Evolutionary conservation across 2,113 vertebrate genomes (phyloP).

Genomic region (Notothenia rossii): DNA sequence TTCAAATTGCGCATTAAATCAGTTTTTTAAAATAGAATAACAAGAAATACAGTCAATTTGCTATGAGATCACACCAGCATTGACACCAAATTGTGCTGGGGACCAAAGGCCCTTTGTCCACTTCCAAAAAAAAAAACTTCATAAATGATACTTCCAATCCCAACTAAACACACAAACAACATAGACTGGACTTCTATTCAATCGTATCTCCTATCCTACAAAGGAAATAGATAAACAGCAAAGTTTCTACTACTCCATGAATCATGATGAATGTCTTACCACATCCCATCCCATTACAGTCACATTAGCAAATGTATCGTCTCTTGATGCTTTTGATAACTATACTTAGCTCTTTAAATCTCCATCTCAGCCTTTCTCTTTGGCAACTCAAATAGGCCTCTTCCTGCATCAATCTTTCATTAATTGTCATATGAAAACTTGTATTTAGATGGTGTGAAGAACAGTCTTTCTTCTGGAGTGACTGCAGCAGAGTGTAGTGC

Average conservation of each 20-base stretch:
- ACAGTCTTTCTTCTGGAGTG: accelerated
- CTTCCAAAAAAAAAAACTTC: background rate
- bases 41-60: no score
- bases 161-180: no score
- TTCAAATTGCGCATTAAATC: no score
- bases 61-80: no score
- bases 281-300: background rate
- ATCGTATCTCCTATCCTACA: no score
- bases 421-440: no score
- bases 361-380: background rate
- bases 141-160: no score
- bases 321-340: background rate
- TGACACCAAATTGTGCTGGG: no score
- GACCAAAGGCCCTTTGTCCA: no score
- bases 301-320: slow-evolving; percentile 9
- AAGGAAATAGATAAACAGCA: background rate
- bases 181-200: background rate
- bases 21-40: no score
- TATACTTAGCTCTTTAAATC: background rate
- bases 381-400: background rate
- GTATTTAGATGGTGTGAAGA: background rate
- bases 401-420: background rate
- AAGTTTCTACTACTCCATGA: background rate
- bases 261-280: background rate
- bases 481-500: background rate